Evolutionary conservation across 1,140 invertebrate genomes (phyloP).

Genomic region (Leguminivora glycinivorella): DNA sequence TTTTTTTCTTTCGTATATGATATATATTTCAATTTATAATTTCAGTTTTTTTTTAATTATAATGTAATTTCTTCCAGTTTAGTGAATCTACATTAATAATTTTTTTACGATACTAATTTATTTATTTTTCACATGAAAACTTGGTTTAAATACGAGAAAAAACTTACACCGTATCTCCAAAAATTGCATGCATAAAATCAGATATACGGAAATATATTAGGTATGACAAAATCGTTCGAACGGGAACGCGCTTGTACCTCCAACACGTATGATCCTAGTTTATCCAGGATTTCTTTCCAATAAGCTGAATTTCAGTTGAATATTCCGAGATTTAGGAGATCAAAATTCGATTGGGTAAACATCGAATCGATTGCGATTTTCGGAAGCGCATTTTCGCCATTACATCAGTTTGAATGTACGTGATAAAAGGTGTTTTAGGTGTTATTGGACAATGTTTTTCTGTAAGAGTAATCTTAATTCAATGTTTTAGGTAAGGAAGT

Average conservation of each 20-base stretch:
- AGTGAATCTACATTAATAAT: too few species aligned
- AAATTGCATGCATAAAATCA: conserved; percentile 28
- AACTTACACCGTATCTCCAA: background rate
- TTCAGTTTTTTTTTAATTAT: too few species aligned
- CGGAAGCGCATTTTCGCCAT: background rate
- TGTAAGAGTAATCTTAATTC: too few species aligned
- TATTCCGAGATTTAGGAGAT: conserved; percentile 44
- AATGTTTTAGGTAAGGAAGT: too few species aligned
- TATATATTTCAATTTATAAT: too few species aligned
- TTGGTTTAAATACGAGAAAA: background rate
- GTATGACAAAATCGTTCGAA: conserved; percentile 2
- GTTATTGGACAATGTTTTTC: too few species aligned
- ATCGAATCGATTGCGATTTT: conserved; percentile 36
- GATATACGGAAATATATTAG: conserved; percentile 29
- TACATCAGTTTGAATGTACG: too few species aligned
- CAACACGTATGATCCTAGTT: conserved; percentile 48
- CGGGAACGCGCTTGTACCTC: conserved; percentile 19
- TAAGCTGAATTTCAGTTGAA: conserved; percentile 49
- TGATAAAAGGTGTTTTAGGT: too few species aligned
- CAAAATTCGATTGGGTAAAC: conserved; percentile 36
- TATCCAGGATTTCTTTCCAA: conserved; percentile 56
- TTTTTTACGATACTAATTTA: background rate
- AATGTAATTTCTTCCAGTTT: too few species aligned
- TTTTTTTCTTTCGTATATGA: too few species aligned
- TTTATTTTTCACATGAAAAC: background rate